Evolutionary conservation across 2,888 invertebrate species (phyloP), one percentile per base, ranked within the genome.

Genomic region (Balanococcus diminutus): DNA sequence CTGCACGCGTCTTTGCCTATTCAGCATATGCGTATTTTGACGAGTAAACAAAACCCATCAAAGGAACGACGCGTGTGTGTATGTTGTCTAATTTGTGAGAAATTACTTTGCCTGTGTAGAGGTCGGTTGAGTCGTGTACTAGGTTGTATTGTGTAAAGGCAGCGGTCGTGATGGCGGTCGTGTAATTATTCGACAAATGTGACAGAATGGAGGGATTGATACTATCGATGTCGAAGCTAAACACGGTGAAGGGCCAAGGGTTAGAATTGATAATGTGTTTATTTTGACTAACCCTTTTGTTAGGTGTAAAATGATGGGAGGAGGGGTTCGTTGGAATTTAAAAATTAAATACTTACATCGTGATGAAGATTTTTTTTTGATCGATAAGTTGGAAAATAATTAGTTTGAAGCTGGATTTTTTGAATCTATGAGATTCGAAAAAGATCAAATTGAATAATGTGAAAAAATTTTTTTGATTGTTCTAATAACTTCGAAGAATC

Each of bases 21-120:
- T 28, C 67, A 67, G 67, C 67, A 28, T 67, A 67, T 67, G 67
- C 28, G 11, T 42, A 67, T 67, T 67, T 67, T 67, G 67, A 67
- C 67, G 67, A 67, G 67, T 67, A 67, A 67, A 67, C 67, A 67
- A 67, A 67, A 67, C 67, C 28, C 11, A 67, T 67, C 67, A 67
- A 67, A 67, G 28, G 67, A 28, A 67, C 28, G 67, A 67, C 67
- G 67, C 67, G 67, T 67, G 67, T 67, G 28, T 56, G 22, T 56
- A 22, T 56, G 56, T 56, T 56, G 22, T 56, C 56, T 22, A 56
- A 56, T 56, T 56, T 56, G 56, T 56, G 56, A 56, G 56, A 22
- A 56, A 22, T 56, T 56, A 19, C 56, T 19, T 22, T 56, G 56
- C 22, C 56, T 19, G 19, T 56, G 22, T 56, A n/a, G n/a, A n/a